Evolutionary conservation across 2,797 vertebrate species (phyloP).

Genomic region (Anguilla marmorata): DNA sequence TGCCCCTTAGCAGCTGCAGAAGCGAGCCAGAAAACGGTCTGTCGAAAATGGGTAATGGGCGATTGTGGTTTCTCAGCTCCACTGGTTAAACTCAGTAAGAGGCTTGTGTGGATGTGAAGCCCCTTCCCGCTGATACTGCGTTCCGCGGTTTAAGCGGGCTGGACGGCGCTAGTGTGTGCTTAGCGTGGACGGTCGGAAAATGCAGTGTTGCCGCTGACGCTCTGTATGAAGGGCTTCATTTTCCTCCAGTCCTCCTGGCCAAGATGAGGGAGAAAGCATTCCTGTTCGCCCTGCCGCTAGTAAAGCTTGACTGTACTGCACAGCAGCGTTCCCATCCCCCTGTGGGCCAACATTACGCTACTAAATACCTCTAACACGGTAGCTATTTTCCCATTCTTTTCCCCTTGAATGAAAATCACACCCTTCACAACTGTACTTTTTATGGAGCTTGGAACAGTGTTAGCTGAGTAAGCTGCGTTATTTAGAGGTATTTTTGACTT

Average conservation of each 20-base stretch:
- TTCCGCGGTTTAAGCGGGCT: not conserved
- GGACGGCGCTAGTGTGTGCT: not conserved
- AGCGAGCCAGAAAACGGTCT: not conserved
- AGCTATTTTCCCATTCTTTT: constrained; percentile 40
- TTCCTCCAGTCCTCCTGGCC: not conserved
- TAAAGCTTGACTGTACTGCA: constrained; percentile 32
- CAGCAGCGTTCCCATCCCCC: constrained; percentile 39
- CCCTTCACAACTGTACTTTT: constrained; percentile 37
- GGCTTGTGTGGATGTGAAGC: not conserved
- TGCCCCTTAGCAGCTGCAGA: not conserved
- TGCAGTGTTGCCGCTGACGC: not conserved
- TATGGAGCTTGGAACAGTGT: constrained; percentile 31
- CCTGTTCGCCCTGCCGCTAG: constrained; percentile 43
- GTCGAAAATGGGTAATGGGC: constrained; percentile 25
- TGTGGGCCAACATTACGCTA: constrained; percentile 26
- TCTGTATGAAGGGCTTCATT: not conserved
- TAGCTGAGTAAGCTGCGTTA: not conserved
- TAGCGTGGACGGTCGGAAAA: not conserved
- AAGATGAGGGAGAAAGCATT: not conserved
- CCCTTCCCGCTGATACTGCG: not conserved
- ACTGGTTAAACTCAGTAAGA: not conserved
- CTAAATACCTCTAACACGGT: constrained; percentile 30
- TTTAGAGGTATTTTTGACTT: constrained; percentile 16
- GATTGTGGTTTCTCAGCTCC: not conserved
- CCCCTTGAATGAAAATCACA: constrained; percentile 46